Percentiles rank a stretch among this genome's conserved stretches.
These are phyloP conservation scores for Esperia sulphurella DNA, from an alignment of 2,888 invertebrate species.

Conservation along the genomic window DNA sequence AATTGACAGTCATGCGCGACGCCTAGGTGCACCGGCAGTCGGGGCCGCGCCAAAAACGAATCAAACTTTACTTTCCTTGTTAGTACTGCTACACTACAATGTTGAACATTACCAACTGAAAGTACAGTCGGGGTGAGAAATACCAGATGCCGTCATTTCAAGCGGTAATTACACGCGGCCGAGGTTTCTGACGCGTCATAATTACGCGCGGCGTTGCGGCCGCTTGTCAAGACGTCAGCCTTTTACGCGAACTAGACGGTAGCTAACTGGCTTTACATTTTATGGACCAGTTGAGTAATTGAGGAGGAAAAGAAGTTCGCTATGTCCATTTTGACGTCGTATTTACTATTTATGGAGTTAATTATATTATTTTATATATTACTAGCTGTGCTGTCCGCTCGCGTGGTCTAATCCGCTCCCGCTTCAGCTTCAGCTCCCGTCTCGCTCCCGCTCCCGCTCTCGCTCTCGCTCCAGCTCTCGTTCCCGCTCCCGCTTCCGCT, in stretches of 20 bases:
- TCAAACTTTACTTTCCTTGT: too few relatives aligned
- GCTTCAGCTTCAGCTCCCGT: too few relatives aligned
- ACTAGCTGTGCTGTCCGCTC: too few relatives aligned
- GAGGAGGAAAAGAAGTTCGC: not conserved
- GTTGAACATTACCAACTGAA: not conserved
- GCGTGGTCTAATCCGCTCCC: too few relatives aligned
- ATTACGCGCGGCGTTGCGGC: not conserved
- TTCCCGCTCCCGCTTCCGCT: too few relatives aligned
- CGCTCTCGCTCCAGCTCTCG: too few relatives aligned
- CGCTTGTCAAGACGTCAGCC: slow-evolving; percentile 5
- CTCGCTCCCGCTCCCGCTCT: too few relatives aligned
- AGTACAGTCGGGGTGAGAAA: slow-evolving; percentile 1
- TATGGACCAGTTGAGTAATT: not conserved
- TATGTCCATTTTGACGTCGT: not conserved
- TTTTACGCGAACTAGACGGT: slow-evolving; percentile 1
- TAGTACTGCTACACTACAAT: not conserved
- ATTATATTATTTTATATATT: too few relatives aligned
- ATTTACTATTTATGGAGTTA: too few relatives aligned
- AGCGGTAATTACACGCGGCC: not conserved
- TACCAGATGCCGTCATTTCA: not conserved
- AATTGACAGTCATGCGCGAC: too few relatives aligned
- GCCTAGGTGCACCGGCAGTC: too few relatives aligned
- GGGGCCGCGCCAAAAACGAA: too few relatives aligned
- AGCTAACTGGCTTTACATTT: slow-evolving; percentile 1
- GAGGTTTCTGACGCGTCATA: slow-evolving; percentile 3